A percentile compares a stretch with the other conserved stretches of the same genome.
Conservation (phyloP, 2,888 invertebrate species). For the Agrotis segetum region DNA sequence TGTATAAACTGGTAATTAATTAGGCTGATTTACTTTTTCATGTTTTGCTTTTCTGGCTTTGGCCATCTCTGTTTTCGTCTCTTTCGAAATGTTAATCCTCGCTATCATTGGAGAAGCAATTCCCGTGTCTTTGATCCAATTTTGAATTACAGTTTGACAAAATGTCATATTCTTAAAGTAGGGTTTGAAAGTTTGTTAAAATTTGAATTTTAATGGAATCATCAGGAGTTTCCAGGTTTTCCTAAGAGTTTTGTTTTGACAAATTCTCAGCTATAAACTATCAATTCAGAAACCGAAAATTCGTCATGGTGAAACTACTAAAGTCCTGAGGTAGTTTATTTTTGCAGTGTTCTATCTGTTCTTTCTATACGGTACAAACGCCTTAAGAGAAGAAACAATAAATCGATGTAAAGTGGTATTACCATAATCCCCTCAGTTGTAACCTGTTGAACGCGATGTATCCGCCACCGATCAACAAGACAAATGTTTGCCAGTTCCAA, state of each 20-base stretch:
- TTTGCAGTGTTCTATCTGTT: background rate
- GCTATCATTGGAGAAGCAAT: too few species aligned
- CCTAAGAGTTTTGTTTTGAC: too few species aligned
- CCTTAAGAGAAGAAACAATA: background rate
- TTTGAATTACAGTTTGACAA: too few species aligned
- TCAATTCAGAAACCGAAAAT: too few species aligned
- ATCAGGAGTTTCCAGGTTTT: too few species aligned
- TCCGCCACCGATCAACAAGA: slow-evolving; percentile 72
- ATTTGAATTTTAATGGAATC: too few species aligned
- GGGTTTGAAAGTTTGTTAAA: too few species aligned
- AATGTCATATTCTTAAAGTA: background rate
- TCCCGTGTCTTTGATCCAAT: background rate
- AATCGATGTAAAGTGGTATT: slow-evolving; percentile 34
- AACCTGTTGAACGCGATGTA: slow-evolving; percentile 80
- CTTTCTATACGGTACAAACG: background rate
- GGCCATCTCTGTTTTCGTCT: too few species aligned
- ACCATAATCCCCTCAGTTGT: slow-evolving; percentile 53
- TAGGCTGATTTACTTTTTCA: background rate
- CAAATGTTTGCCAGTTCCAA: slow-evolving; percentile 85
- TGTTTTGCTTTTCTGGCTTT: too few species aligned
- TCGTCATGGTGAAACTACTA: too few species aligned
- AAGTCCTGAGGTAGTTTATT: background rate
- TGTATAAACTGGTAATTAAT: slow-evolving; percentile 16
- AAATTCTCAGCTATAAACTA: too few species aligned
- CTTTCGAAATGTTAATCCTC: background rate